Percentiles rank a stretch among this genome's conserved stretches.
Evolutionary conservation across 1,140 invertebrate species (phyloP).

Genomic region (Drosophila santomea): DNA sequence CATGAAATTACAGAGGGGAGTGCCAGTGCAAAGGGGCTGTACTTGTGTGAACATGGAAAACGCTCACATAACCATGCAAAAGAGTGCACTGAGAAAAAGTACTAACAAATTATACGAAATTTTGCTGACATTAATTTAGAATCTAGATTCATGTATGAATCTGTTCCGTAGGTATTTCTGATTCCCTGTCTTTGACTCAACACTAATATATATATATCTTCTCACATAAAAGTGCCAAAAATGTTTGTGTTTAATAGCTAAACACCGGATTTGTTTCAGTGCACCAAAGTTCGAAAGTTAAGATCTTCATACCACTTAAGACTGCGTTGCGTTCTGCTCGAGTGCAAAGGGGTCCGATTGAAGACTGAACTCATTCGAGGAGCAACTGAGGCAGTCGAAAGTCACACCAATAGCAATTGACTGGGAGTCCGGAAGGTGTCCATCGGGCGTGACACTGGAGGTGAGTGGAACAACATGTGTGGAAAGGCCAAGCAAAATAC

Average conservation of each 20-base stretch:
- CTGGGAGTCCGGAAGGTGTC: conserved; percentile 16
- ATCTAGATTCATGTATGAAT: too few species aligned
- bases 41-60: conserved; percentile 39
- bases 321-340: conserved; percentile 23
- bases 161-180: too few species aligned
- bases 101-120: too few species aligned
- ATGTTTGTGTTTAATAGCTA: too few species aligned
- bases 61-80: conserved; percentile 10
- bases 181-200: too few species aligned
- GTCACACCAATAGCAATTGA: conserved; percentile 23
- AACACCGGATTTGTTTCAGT: background rate
- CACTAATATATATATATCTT: too few species aligned
- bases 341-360: conserved; percentile 18
- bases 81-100: conserved; percentile 2
- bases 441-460: conserved; percentile 8
- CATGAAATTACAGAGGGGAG: conserved; percentile 66
- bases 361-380: background rate
- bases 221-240: too few species aligned
- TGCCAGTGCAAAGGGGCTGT: background rate
- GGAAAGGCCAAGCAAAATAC: background rate
- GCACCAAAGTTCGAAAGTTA: conserved; percentile 17
- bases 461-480: conserved; percentile 2
- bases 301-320: conserved; percentile 20
- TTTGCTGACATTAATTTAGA: background rate
- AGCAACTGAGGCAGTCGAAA: background rate